Base-by-base conservation (phyloP, 2,888 invertebrate species). In the Magallana nippona region DNA sequence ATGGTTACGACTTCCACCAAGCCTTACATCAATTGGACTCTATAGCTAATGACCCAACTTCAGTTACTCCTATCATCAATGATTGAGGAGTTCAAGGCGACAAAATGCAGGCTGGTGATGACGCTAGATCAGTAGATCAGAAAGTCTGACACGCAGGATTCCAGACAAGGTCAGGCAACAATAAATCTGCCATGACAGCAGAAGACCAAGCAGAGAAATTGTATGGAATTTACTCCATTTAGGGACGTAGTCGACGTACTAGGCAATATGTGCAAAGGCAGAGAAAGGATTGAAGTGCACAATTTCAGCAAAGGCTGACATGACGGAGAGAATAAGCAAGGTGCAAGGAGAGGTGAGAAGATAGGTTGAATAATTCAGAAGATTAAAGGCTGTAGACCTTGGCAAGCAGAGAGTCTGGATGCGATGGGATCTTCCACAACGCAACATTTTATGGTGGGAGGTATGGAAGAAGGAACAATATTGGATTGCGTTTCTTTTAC, bases 381-480 rank as follows among this genome's bases (percentile, higher is more conserved):
- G 44, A 8, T 44, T 8, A 5, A 44, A 44, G 19, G 79, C 57
- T 56, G 56, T 57, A 56, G 79, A 56, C 11, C 57, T 19, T 17
- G 22, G 57, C 3, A 3, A 79, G 56, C 57, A 79, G 79, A 1
- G 79, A 17, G 57, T 22, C n/a, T 79, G 22, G 79, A 57, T 44
- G 44, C 8, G 5, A 32, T 10, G 57, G 57, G 0, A 56, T 13
- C 56, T 79, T 79, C 79, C 57, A 79, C 15, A 57, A 56, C 17
- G 82, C 19, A 71, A 55, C 44, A 19, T 82, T 44, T n/a, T 15
- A 82, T 62, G 71, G 19, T 63, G 71, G 17, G 82, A 82, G 11
- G n/a, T 82, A 56, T 82, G 77, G 82, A 82, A 71, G 71, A 63
- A 44, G 71, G 56, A 82, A 0, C 79, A 55, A 22, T 79, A n/a